Evolutionary conservation across 2,797 vertebrate species (phyloP).

Genomic region (Gobionotothen gibberifrons): DNA sequence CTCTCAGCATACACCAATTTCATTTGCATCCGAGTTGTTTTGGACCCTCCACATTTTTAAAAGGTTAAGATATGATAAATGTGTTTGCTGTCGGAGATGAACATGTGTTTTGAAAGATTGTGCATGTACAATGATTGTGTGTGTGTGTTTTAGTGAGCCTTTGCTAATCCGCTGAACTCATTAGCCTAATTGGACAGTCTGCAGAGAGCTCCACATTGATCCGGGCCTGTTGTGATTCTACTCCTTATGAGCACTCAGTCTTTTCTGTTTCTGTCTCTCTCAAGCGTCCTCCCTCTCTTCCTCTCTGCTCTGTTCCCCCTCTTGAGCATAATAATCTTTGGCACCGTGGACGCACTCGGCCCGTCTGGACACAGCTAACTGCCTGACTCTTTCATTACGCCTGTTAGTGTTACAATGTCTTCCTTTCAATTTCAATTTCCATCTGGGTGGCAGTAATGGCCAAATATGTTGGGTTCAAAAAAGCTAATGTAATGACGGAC

Average conservation of each 20-base stretch:
- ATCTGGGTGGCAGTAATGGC: slow-evolving; percentile 11
- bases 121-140: slow-evolving; percentile 23
- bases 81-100: slow-evolving; percentile 28
- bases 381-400: background rate
- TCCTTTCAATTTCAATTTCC: slow-evolving; percentile 13
- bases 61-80: slow-evolving; percentile 43
- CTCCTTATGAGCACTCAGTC: slow-evolving; percentile 48
- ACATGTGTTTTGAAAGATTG: slow-evolving; percentile 46
- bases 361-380: slow-evolving; percentile 23
- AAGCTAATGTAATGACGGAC: slow-evolving; percentile 5
- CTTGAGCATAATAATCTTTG: slow-evolving; percentile 18
- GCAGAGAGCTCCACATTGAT: slow-evolving; percentile 72
- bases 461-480: slow-evolving; percentile 19
- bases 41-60: slow-evolving; percentile 27
- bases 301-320: background rate
- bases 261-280: slow-evolving; percentile 27
- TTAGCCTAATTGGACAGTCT: slow-evolving; percentile 80
- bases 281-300: slow-evolving; percentile 21
- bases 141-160: slow-evolving; percentile 18
- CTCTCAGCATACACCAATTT: background rate
- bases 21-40: slow-evolving; percentile 14
- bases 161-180: slow-evolving; percentile 73
- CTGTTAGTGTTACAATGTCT: slow-evolving; percentile 1
- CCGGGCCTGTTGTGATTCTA: slow-evolving; percentile 58
- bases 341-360: background rate